Evolutionary conservation across 2,113 vertebrate genomes (phyloP).

Genomic region (Burhinus oedicnemus): DNA sequence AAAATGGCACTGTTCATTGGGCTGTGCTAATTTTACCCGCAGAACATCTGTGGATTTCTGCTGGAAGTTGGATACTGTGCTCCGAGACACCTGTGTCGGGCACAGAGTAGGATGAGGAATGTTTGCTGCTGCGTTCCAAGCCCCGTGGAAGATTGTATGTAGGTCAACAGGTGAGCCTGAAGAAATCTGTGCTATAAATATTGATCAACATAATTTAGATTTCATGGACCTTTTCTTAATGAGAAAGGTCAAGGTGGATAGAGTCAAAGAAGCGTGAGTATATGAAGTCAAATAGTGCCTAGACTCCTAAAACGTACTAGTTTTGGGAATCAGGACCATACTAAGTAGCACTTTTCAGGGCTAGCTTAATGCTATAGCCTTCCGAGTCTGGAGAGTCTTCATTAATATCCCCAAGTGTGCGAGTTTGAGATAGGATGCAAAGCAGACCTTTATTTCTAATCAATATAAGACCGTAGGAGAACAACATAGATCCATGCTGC

Average conservation of each 20-base stretch:
- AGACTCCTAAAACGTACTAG: background rate
- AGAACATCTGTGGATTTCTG: conserved; percentile 14
- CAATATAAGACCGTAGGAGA: background rate
- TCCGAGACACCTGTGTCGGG: background rate
- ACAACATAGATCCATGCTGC: background rate
- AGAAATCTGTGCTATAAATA: background rate
- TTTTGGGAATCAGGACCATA: background rate
- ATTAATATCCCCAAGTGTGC: background rate
- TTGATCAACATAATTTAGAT: background rate
- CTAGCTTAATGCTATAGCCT: background rate
- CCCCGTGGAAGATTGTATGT: background rate
- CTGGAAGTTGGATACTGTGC: background rate
- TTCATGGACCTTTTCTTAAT: background rate
- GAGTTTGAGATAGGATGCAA: background rate
- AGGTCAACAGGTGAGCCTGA: background rate
- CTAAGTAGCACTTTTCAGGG: background rate
- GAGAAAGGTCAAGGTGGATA: background rate
- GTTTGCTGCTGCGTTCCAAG: background rate
- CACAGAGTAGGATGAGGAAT: background rate
- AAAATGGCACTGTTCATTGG: background rate
- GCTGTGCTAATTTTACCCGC: background rate
- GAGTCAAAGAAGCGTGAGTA: background rate
- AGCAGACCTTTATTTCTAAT: background rate
- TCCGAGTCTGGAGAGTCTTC: background rate
- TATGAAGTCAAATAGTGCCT: background rate